Evolutionary conservation across 2,888 invertebrate species (phyloP).

Genomic region (Scrobipalpa atriplicella): DNA sequence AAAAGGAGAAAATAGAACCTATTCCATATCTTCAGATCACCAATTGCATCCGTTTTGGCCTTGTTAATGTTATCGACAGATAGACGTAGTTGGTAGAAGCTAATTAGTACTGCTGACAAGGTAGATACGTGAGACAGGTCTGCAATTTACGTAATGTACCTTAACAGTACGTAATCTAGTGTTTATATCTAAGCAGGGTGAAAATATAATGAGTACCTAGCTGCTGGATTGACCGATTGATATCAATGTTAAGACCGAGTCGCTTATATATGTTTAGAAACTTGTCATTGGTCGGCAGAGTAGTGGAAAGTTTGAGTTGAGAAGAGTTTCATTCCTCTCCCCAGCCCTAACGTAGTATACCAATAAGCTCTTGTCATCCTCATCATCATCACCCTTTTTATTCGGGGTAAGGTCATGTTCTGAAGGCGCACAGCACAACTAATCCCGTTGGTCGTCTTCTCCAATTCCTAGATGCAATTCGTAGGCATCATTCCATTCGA

Average conservation of each 20-base stretch:
- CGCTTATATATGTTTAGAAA: background rate
- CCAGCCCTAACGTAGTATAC: no score
- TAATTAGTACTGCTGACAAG: constrained; percentile 1
- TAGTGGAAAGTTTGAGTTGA: background rate
- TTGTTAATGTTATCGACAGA: background rate
- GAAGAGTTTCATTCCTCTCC: background rate
- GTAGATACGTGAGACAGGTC: constrained; percentile 1
- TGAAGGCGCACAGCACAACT: no score
- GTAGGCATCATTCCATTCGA: no score
- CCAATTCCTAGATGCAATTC: no score
- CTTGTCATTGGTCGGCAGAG: background rate
- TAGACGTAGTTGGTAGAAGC: background rate
- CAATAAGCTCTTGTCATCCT: no score
- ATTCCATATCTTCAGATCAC: background rate
- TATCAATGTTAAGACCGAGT: background rate
- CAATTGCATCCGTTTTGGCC: constrained; percentile 11
- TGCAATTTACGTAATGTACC: constrained; percentile 11
- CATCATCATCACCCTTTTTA: no score
- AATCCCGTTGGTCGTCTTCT: no score
- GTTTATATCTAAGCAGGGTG: constrained; percentile 4
- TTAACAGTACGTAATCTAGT: background rate
- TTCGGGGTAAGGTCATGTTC: no score
- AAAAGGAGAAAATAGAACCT: background rate
- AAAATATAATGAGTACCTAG: constrained; percentile 1
- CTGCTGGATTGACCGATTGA: constrained; percentile 2